Conservation (phyloP, 2,797 vertebrate species). For the Notolepis coatsorum region DNA sequence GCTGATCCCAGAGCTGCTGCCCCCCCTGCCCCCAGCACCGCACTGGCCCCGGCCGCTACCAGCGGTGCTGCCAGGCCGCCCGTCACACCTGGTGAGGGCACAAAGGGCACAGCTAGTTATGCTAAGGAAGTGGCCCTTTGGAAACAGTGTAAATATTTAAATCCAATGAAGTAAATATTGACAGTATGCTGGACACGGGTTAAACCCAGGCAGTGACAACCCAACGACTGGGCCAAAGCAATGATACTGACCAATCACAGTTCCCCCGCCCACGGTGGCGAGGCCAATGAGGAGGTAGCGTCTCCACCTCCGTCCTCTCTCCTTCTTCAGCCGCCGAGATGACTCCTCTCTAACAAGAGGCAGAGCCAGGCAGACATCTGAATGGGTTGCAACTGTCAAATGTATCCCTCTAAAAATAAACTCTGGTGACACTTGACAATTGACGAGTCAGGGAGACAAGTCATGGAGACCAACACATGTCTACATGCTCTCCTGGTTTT, state of each 20-base stretch:
- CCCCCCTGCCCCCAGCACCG: constrained; percentile 92
- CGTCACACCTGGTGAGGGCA: constrained; percentile 85
- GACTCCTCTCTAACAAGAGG: constrained; percentile 84
- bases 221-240: not conserved
- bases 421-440: too few species aligned
- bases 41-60: constrained; percentile 91
- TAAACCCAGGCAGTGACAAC: too few species aligned
- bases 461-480: too few species aligned
- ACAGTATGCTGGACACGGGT: too few species aligned
- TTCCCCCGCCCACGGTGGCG: constrained; percentile 93
- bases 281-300: constrained; percentile 95
- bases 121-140: not conserved
- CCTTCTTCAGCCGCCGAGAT: constrained; percentile 84
- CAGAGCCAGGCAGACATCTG: constrained; percentile 23
- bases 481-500: too few species aligned
- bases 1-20: constrained; percentile 91
- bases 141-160: not conserved
- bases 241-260: constrained; percentile 88
- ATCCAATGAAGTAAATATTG: too few species aligned
- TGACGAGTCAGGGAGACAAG: too few species aligned
- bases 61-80: constrained; percentile 94
- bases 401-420: not conserved
- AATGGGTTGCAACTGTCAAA: not conserved
- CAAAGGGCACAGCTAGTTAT: not conserved
- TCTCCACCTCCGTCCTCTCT: constrained; percentile 87